Evolutionary conservation across 2,113 vertebrate genomes (phyloP), one percentile per base, ranked within the genome.

Genomic region (Mellivora capensis): DNA sequence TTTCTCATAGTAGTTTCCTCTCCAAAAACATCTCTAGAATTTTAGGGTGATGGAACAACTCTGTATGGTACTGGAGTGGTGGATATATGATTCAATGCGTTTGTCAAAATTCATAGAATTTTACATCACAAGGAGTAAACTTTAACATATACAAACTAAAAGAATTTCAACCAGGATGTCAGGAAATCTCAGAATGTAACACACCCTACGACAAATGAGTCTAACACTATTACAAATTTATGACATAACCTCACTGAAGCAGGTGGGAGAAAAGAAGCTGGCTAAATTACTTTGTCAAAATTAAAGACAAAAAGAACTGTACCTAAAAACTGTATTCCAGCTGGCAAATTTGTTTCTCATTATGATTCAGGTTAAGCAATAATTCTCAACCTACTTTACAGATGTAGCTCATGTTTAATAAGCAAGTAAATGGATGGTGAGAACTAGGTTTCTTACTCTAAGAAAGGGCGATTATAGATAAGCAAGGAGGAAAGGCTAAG

Each of bases 91-190:
- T 20, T 90, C 20, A 81, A 13, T 37, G 21, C 37, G 67, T 93
- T 77, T 82, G 39, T 94, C 74, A 80, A 85, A 95, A 95, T 9
- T 64, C 25, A 93, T 14, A 64, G 52, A 87, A 87, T 29, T 49
- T 37, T 87, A 79, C 12, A 67, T 74, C 59, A 94, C 90, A 64
- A 97, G 72, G 20, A 91, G 42, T 88, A 84, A 83, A 87, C 64
- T 72, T 95, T 92, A 91, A 88, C 62, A 77, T 69, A 88, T 72
- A 17, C 20, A 87, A 92, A 96, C 47, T 96, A 59, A 87, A 88
- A 84, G 71, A 59, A 57, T n/a, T 64, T 84, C 82, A 91, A 74
- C 54, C 31, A 77, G 25, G 31, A 62, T 94, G 31, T 77, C 79
- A 82, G 20, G 42, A 20, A 44, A 62, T 90, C 37, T 90, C 69